A percentile compares a stretch with the other conserved stretches of the same genome.
phyloP scores from a whole-genome alignment of 2,797 vertebrate species.

The Sorex maritimensis region DNA sequence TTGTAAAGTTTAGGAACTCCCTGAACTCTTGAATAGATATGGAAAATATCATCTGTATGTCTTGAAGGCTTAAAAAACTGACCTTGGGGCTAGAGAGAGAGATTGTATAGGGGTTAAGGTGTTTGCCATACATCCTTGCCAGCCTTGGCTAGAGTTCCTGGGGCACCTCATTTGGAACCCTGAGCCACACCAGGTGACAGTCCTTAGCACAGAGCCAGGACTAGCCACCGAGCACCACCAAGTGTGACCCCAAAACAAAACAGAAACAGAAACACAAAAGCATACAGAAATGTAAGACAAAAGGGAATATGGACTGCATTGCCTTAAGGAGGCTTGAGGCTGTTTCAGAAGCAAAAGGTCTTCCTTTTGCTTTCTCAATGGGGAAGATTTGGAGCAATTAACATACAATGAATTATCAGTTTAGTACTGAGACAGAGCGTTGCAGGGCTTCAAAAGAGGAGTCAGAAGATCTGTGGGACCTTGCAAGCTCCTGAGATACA shows the following conservation, averaged over 20 bases:
- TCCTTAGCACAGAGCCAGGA: no score
- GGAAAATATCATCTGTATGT: slow-evolving; percentile 42
- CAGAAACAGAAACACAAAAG: background rate
- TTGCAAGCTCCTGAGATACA: background rate
- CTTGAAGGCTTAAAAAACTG: slow-evolving; percentile 67
- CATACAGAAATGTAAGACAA: slow-evolving; percentile 50
- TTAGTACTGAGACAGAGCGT: background rate
- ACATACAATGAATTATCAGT: background rate
- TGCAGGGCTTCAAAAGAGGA: background rate
- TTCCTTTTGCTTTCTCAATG: slow-evolving; percentile 31
- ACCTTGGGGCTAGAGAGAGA: background rate
- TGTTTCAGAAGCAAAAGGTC: slow-evolving; percentile 38
- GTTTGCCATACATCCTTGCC: no score
- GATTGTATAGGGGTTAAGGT: background rate
- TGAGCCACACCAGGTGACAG: no score
- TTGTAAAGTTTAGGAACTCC: slow-evolving; percentile 38
- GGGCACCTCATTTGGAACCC: no score
- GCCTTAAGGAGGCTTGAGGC: background rate
- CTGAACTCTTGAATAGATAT: slow-evolving; percentile 51
- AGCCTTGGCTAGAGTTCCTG: no score
- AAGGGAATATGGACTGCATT: slow-evolving; percentile 34
- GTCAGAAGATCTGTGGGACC: background rate
- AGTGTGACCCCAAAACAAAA: no score
- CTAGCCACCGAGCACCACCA: no score
- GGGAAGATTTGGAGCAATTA: slow-evolving; percentile 44